A percentile compares a stretch with the other conserved stretches of the same genome.
These are phyloP conservation scores for Anolis sagrei DNA, from an alignment of 2,113 vertebrate species.

Conservation along the genomic window DNA sequence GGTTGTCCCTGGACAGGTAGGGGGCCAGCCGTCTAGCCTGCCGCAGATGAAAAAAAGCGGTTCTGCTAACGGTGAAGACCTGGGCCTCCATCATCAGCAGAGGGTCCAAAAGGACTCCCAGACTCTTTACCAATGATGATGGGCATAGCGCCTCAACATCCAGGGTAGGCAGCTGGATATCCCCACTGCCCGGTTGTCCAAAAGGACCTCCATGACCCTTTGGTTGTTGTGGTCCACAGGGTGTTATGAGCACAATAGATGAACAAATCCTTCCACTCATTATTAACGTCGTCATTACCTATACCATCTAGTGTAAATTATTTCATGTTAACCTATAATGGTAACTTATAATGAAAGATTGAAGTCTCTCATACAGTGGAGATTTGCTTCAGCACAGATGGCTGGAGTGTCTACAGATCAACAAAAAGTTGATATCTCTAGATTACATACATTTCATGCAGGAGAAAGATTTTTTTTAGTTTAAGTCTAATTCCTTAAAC, in stretches of 20 bases:
- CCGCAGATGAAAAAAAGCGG: too few species aligned
- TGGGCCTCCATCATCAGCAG: too few species aligned
- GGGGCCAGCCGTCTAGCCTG: too few species aligned
- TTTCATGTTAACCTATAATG: not conserved
- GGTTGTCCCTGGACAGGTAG: too few species aligned
- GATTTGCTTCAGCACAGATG: constrained; percentile 40
- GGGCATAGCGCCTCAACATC: too few species aligned
- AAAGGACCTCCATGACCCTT: not conserved
- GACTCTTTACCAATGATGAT: too few species aligned
- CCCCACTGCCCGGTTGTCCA: too few species aligned
- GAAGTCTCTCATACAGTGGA: constrained; percentile 44
- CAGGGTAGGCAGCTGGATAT: too few species aligned
- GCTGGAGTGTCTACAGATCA: not conserved
- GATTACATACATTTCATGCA: constrained; percentile 46
- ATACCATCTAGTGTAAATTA: constrained; percentile 41
- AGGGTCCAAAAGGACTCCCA: too few species aligned
- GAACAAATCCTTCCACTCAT: not conserved
- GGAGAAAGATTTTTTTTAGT: constrained; percentile 58
- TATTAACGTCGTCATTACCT: not conserved
- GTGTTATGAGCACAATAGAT: not conserved
- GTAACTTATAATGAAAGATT: constrained; percentile 28
- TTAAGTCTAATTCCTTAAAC: constrained; percentile 69
- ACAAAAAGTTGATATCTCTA: constrained; percentile 40
- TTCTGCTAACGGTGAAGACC: too few species aligned
- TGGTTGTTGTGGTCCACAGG: not conserved